These are phyloP conservation scores for Machimus rusticus DNA, from an alignment of 2,888 invertebrate species.

Conservation along the genomic window DNA sequence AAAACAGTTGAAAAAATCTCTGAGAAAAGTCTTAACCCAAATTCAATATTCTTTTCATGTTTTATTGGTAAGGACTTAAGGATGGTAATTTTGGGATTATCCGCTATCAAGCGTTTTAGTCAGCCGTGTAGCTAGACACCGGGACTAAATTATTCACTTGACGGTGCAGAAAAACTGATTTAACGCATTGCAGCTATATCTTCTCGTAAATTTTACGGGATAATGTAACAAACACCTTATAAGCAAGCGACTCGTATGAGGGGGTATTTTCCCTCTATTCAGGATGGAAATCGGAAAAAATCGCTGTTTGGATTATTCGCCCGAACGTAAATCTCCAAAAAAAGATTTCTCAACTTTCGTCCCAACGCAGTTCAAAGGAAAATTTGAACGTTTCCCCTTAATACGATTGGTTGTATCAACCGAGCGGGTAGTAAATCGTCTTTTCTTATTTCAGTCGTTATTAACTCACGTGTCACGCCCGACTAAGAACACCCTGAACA, in stretches of 20 bases:
- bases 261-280: neutral
- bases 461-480: constrained; percentile 94
- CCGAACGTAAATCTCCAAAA: neutral
- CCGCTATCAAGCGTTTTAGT: neutral
- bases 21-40: neutral
- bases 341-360: neutral
- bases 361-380: neutral
- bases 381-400: neutral
- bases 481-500: constrained; percentile 93
- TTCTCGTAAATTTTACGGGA: neutral
- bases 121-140: neutral
- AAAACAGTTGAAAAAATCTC: neutral
- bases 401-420: neutral
- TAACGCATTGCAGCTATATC: neutral
- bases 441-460: constrained; percentile 74
- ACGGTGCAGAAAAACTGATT: constrained; percentile 34
- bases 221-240: neutral
- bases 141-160: neutral
- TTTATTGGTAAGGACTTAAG: constrained; percentile 22
- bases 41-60: constrained; percentile 27
- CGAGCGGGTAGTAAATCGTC: neutral
- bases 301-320: neutral
- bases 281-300: neutral
- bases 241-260: neutral
- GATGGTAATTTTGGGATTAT: constrained; percentile 12